Conservation (phyloP, 1,140 invertebrate species). For the Chironomus tepperi region DNA sequence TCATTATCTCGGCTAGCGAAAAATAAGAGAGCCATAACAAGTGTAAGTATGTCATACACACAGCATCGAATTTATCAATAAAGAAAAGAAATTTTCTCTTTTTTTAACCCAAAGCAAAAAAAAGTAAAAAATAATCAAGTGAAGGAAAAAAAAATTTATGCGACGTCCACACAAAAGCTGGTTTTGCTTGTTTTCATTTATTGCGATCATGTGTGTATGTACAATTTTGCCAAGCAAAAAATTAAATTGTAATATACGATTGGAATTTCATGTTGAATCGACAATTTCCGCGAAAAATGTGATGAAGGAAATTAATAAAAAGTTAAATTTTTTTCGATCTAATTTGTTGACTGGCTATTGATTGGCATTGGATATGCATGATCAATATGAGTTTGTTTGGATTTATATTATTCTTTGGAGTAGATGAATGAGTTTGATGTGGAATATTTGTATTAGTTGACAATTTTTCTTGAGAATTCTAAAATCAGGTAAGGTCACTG, state of each 20-base stretch:
- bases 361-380: not conserved
- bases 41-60: constrained; percentile 19
- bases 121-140: too few species aligned
- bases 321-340: not conserved
- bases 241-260: not conserved
- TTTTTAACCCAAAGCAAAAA: constrained; percentile 17
- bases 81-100: constrained; percentile 22
- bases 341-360: not conserved
- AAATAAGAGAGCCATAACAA: not conserved
- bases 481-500: too few species aligned
- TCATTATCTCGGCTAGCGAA: constrained; percentile 9
- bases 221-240: not conserved
- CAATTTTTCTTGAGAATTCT: too few species aligned
- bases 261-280: constrained; percentile 14
- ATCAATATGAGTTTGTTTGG: not conserved
- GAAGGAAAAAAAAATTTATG: not conserved
- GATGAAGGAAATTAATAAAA: too few species aligned
- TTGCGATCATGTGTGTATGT: constrained; percentile 3
- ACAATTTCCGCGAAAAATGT: not conserved
- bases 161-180: not conserved
- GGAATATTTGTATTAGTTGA: too few species aligned
- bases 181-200: not conserved
- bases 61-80: constrained; percentile 24
- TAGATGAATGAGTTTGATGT: too few species aligned
- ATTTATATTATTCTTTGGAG: not conserved